Evolutionary conservation across 1,140 invertebrate genomes (phyloP), one percentile per base, ranked within the genome.

Genomic region (Trichomalopsis sarcophagae): DNA sequence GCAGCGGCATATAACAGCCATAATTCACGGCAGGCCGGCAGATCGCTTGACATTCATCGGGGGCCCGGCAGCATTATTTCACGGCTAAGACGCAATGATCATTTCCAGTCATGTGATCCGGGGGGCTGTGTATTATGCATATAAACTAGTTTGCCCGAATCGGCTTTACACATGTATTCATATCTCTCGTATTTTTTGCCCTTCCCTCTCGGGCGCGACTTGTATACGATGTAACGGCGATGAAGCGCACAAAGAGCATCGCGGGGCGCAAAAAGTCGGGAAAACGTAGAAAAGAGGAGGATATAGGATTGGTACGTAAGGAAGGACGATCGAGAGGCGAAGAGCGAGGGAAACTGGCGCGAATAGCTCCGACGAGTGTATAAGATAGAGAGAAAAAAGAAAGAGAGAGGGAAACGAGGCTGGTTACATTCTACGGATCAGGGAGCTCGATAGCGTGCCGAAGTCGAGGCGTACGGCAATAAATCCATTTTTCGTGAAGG

Each of bases 401-500:
- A 55, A 27, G 74, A 36, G 68, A 50, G 80, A 78, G 27, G 84
- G 86, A 71, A 90, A 90, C 90, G 89, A 90, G 89, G 90, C 88
- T 91, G 91, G 91, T 92, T 90, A 91, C 89, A 89, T 91, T 91
- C 90, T 91, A 93, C 89, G 92, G 92, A 93, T 93, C 92, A 93
- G 91, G 91, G 92, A 92, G 90, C 91, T 93, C 91, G 92, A 93
- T 93, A 93, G 92, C 92, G 92, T 93, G 92, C 92, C 92, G 92
- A 93, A 93, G 92, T 93, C 92, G 92, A 92, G 91, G 92, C 91
- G 91, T 90, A 92, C 91, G 90, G 92, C 92, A 92, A 93, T 93
- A 93, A 93, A 93, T 93, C 92, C 92, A 93, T 93, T 93, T 93
- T 93, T 93, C 92, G 92, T 93, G 91, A 92, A 93, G 92, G 92